These are phyloP conservation scores for Chloropsis hardwickii DNA, from an alignment of 2,113 vertebrate genomes.

Conservation along the genomic window DNA sequence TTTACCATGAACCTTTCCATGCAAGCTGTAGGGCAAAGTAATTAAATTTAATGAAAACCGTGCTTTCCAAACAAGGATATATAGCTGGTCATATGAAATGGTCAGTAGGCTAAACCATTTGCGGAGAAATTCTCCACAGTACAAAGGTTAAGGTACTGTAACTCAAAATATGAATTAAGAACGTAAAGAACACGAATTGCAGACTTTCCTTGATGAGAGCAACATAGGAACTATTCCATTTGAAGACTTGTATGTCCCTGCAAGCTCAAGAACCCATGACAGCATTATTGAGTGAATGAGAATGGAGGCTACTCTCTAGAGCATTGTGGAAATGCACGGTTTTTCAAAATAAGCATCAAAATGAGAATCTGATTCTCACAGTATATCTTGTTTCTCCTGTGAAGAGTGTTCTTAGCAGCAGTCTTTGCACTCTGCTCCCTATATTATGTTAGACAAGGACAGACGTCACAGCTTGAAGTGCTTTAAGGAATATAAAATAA, in stretches of 20 bases:
- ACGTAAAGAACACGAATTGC: background rate
- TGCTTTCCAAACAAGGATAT: constrained; percentile 28
- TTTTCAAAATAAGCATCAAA: background rate
- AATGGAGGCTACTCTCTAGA: background rate
- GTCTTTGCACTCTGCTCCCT: background rate
- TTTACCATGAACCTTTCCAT: background rate
- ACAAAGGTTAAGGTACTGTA: constrained; percentile 12
- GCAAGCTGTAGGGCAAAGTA: background rate
- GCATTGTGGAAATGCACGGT: background rate
- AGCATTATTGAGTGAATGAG: background rate
- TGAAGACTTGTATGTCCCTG: background rate
- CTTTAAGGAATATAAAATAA: background rate
- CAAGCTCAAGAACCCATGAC: background rate
- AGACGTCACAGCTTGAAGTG: background rate
- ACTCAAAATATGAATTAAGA: background rate
- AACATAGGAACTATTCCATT: background rate
- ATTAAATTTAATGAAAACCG: constrained; percentile 34
- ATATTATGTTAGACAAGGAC: background rate
- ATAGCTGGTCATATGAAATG: background rate
- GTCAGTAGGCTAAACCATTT: background rate
- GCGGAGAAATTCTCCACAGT: background rate
- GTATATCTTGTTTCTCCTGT: background rate
- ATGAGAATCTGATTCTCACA: background rate
- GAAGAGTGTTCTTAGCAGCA: background rate
- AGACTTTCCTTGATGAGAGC: background rate